Percentiles rank a stretch among this genome's conserved stretches.
Evolutionary conservation across 2,888 invertebrate species (phyloP).

Genomic region (Synanthedon tipuliformis): DNA sequence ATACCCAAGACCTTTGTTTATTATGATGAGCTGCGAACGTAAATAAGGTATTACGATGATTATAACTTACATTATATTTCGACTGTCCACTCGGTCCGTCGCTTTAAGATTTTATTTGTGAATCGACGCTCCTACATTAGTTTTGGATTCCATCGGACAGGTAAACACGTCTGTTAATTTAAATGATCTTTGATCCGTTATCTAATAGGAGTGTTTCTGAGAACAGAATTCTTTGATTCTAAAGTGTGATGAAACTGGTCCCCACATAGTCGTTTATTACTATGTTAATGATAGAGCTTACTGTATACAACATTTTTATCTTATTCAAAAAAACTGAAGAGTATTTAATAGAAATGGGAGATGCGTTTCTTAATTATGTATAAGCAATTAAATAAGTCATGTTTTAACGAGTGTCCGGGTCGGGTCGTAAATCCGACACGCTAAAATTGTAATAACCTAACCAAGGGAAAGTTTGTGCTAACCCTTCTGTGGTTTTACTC

Average conservation of each 20-base stretch:
- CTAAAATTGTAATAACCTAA: too few relatives aligned
- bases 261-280: constrained; percentile 35
- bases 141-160: constrained; percentile 17
- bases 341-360: neutral
- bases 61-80: constrained; percentile 13
- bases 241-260: constrained; percentile 34
- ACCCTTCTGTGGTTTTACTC: too few relatives aligned
- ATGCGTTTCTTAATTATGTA: neutral
- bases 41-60: constrained; percentile 35
- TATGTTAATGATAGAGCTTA: constrained; percentile 41
- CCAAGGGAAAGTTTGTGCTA: too few relatives aligned
- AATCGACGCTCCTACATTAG: constrained; percentile 10
- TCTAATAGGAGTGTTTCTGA: constrained; percentile 53
- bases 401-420: too few relatives aligned
- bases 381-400: too few relatives aligned
- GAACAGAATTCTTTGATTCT: constrained; percentile 43
- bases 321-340: constrained; percentile 2
- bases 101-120: constrained; percentile 13
- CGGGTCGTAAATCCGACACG: too few relatives aligned
- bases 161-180: constrained; percentile 45
- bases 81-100: constrained; percentile 7
- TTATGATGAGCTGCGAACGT: constrained; percentile 32
- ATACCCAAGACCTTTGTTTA: constrained; percentile 39
- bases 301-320: constrained; percentile 26
- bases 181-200: constrained; percentile 53